Base-by-base conservation (phyloP, 2,888 invertebrate genomes). In the Litoditis marina region DNA sequence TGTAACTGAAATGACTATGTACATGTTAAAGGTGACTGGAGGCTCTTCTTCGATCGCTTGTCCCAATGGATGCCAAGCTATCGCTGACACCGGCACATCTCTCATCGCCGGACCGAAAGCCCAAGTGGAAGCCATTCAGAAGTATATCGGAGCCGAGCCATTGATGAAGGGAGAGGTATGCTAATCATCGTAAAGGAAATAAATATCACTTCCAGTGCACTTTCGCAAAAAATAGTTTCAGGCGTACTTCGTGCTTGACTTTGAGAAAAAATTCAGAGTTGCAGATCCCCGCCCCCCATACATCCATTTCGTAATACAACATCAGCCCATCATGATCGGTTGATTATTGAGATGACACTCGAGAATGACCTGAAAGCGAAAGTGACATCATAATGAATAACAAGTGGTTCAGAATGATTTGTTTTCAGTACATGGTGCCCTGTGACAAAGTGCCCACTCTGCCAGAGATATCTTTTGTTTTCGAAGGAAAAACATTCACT, bases 41-140 rank as follows among this genome's bases (percentile, higher is more conserved):
- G 63, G 57, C 39, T 19, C 25, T n/a, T 52, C 52, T 22, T 31
- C 53, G 11, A 49, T 80, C 44, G 79, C 75, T 49, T 83, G 81
- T 71, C 16, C 84, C 81, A 50, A 85, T 77, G 94, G 94, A 2
- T 98, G 96, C 84, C 88, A 92, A 66, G 94, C 93, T 8, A 94
- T 94, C 85, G 94, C 93, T 25, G 93, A 94, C 85, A 93, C 94
- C 36, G 94, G 94, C 76, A 98, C 98, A 70, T 94, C 94, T 60
- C 88, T 98, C 59, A 89, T 98, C 82, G 95, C 91, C 72, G 96
- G 95, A 16, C 98, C 98, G 19, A 80, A 76, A 51, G 75, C 58
- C 7, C 71, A 71, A 56, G 87, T 94, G 58, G 86, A 87, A 52
- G 87, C 87, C n/a, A 89, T 98, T 60, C 96, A 98, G 85, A 86